Evolutionary conservation across 1,140 invertebrate species (phyloP).

Genomic region (Melipona quadrifasciata): DNA sequence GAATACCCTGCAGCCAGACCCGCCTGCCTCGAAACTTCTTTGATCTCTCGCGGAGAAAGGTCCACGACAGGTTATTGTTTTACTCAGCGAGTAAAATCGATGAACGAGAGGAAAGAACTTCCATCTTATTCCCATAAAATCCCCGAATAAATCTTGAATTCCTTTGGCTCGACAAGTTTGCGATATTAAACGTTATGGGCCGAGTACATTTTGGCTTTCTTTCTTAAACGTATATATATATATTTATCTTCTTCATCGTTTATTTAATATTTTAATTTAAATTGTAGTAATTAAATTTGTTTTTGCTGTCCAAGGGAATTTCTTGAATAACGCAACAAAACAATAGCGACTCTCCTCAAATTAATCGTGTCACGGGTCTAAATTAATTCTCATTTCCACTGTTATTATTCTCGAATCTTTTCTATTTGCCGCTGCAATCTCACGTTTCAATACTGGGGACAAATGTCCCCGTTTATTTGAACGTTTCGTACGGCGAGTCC

Average conservation of each 20-base stretch:
- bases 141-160: background rate
- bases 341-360: too few species aligned
- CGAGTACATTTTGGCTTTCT: background rate
- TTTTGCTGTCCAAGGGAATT: too few species aligned
- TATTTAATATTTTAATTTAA: background rate
- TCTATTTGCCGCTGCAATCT: too few species aligned
- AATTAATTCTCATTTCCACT: too few species aligned
- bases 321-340: too few species aligned
- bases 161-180: background rate
- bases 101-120: background rate
- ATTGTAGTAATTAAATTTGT: too few species aligned
- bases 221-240: background rate
- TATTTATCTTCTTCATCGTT: background rate
- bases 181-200: background rate
- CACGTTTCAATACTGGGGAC: too few species aligned
- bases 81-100: background rate
- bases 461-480: too few species aligned
- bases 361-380: too few species aligned
- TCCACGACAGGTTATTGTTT: background rate
- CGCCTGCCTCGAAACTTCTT: background rate
- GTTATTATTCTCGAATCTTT: too few species aligned
- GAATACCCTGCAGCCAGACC: background rate
- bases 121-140: background rate
- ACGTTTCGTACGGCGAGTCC: too few species aligned
- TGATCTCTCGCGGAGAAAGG: background rate